Percentiles rank a stretch among this genome's conserved stretches.
Conservation (phyloP, 2,113 vertebrate genomes). For the Cyprinodon brontotheroides region DNA sequence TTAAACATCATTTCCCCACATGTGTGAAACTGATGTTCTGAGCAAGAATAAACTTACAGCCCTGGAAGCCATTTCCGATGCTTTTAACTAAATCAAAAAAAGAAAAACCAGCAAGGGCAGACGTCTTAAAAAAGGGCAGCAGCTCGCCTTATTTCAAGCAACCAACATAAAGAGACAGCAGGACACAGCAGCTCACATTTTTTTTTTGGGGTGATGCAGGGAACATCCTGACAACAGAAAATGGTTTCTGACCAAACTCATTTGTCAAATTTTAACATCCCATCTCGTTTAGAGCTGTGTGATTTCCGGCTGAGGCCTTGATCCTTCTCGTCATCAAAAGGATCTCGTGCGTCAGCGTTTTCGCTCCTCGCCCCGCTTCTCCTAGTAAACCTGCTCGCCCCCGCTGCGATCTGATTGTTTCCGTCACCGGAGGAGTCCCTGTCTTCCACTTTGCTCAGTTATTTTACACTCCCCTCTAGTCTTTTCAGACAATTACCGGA, state of each 20-base stretch:
- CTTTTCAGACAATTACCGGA: slow-evolving; percentile 56
- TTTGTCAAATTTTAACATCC: slow-evolving; percentile 5
- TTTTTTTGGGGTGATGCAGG: not conserved
- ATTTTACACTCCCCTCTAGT: slow-evolving; percentile 40
- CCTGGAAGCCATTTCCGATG: not conserved
- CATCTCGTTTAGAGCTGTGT: slow-evolving; percentile 10
- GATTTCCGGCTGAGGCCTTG: not conserved
- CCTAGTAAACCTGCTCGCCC: slow-evolving; percentile 29
- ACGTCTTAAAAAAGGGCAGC: not conserved
- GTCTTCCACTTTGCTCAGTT: slow-evolving; percentile 33
- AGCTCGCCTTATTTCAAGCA: no score
- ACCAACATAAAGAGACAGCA: no score
- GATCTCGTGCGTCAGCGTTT: not conserved
- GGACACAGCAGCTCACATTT: not conserved
- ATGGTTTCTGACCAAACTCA: not conserved
- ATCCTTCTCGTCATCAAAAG: slow-evolving; percentile 6
- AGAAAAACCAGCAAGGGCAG: not conserved
- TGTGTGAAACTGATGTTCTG: no score
- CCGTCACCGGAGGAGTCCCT: slow-evolving; percentile 30
- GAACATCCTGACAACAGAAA: slow-evolving; percentile 9
- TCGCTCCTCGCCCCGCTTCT: slow-evolving; percentile 13
- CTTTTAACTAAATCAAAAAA: not conserved
- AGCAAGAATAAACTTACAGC: no score
- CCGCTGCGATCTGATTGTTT: slow-evolving; percentile 38
- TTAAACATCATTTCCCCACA: no score